A percentile compares a stretch with the other conserved stretches of the same genome.
These are phyloP conservation scores for Tarsius wallacei DNA, from an alignment of 2,797 vertebrate species.

Conservation along the genomic window DNA sequence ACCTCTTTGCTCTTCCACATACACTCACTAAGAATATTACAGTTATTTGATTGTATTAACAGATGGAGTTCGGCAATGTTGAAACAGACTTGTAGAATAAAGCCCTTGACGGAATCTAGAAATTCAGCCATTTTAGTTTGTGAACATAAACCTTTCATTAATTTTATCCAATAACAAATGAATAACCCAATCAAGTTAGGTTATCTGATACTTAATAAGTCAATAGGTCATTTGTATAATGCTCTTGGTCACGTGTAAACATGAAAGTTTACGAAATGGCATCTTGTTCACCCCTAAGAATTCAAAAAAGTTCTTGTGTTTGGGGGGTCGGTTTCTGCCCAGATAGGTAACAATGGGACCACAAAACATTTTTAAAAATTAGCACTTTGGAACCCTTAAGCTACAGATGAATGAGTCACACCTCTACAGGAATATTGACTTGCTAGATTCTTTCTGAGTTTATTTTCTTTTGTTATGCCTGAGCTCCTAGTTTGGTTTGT, in stretches of 20 bases:
- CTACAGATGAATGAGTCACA: background rate
- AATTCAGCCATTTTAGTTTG: slow-evolving; percentile 27
- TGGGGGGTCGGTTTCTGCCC: background rate
- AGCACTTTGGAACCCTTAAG: background rate
- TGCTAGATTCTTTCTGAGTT: background rate
- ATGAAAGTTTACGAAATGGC: background rate
- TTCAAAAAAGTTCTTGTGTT: background rate
- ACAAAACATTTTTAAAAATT: background rate
- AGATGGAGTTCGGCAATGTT: background rate
- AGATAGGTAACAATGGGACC: background rate
- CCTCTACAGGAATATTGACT: background rate
- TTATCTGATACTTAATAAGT: slow-evolving; percentile 21
- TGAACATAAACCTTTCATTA: background rate
- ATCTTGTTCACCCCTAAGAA: background rate
- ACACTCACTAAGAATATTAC: background rate
- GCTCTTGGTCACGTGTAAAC: background rate
- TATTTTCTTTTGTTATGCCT: slow-evolving; percentile 40
- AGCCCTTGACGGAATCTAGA: background rate
- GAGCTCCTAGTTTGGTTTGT: background rate
- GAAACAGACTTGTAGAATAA: background rate
- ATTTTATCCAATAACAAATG: background rate
- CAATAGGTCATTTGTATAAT: background rate
- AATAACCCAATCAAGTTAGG: background rate
- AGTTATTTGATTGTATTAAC: background rate
- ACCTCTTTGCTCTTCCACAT: background rate